Base-by-base conservation (phyloP, 2,113 vertebrate species). In the human (Homo sapiens) region DNA sequence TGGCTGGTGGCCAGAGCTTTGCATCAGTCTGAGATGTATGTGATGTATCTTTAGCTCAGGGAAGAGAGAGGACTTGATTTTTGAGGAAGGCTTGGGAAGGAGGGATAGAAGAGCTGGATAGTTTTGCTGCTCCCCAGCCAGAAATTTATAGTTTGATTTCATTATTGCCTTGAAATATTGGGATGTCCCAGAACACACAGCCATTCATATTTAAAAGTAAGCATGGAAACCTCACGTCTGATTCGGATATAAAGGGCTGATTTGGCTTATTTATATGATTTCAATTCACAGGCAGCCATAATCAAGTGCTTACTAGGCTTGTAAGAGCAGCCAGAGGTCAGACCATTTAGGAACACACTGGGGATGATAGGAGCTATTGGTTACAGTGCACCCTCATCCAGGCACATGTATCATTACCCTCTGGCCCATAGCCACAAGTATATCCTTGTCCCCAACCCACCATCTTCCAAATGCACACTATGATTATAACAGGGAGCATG, bases 81-180 rank as follows among this genome's bases (percentile, higher is more conserved):
- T 61, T 45, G 55, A 80, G 38, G 32, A 83, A 79, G n/a, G 35
- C 38, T 23, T 86, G 40, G 20, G 59, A 94, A 90, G 35, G 72
- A 75, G 89, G 30, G 38, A 45, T 45, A 57, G 10, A 20, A 94
- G 48, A 72, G 17, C 50, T 61, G n/a, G 72, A 43, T 72, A 90
- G 64, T 66, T 86, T 87, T 81, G 38, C 73, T 81, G 18, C 57
- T 50, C 25, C 48, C 25, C 16, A 10, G 30, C 83, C 35, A 89
- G 45, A 92, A 92, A 84, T 61, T 45, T 64, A 38, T 52, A 83
- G 27, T 95, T 70, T 72, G 61, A 95, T 89, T 89, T 85, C 23
- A 96, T 90, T 96, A 78, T 30, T 64, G 20, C 87, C 82, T 72
- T 94, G 70, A 96, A 92, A 64, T 89, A 88, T 55, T 80, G 8